Evolutionary conservation across 2,888 invertebrate genomes (phyloP), one percentile per base, ranked within the genome.

Genomic region (Merodon equestris): DNA sequence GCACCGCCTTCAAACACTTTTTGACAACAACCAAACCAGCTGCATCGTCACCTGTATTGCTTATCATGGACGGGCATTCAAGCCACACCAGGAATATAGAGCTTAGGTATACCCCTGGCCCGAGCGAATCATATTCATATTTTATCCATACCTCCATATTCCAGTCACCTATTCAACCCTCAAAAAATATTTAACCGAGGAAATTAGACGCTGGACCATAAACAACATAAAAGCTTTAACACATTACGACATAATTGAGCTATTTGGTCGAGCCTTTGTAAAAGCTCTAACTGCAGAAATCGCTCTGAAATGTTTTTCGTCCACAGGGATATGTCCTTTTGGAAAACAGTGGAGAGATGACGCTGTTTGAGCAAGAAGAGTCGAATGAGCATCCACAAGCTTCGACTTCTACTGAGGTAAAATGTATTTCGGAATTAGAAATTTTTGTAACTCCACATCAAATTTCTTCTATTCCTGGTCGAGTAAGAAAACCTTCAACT

Each of bases 91-190:
- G n/a, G n/a, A n/a, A n/a, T n/a, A n/a, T n/a, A n/a, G n/a, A n/a
- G n/a, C n/a, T n/a, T n/a, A n/a, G n/a, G n/a, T n/a, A n/a, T n/a
- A n/a, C 7, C 7, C 5, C 5, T 10, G 36, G 5, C 36, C 10
- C 5, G 5, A 36, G 36, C 36, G 7, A 36, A 7, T 36, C 36
- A 36, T 10, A 10, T 64, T 1, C 66, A 36, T 34, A 45, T 63
- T 63, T 63, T 75, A 18, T 75, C 67, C n/a, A 61, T 74, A 36
- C 74, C 72, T 9, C 72, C 64, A 9, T 56, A 81, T 42, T 70
- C 68, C 9, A 70, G 68, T 51, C 56, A 70, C 44, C 73, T 60
- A 74, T 81, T 13, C 74, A 64, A 47, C 75, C n/a, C n/a, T n/a
- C n/a, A 42, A 42, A 15, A 15, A 45, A 45, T 15, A 45, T 45